Percentiles rank a stretch among this genome's conserved stretches.
Evolutionary conservation across 2,888 invertebrate species (phyloP).

Genomic region (Notocelia uddmanniana): DNA sequence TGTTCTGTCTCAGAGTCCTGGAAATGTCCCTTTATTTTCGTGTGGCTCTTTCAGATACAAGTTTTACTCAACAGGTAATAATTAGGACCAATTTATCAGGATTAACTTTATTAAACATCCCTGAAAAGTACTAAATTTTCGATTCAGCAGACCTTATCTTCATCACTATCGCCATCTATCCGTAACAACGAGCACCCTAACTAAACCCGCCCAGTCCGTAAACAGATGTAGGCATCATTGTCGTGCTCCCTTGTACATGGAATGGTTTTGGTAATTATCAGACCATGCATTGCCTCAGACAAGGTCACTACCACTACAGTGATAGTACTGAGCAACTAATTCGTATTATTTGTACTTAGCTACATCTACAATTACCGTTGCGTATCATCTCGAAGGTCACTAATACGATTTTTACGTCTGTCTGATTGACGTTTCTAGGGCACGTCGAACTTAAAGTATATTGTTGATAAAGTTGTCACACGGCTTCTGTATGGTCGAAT

Average conservation of each 20-base stretch:
- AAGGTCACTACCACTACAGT: slow-evolving; percentile 23
- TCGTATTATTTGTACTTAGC: slow-evolving; percentile 49
- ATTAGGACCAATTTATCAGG: no score
- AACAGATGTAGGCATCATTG: background rate
- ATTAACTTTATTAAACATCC: no score
- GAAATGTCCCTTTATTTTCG: background rate
- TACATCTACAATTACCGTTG: slow-evolving; percentile 56
- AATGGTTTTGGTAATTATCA: slow-evolving; percentile 10
- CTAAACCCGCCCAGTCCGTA: background rate
- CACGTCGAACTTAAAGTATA: slow-evolving; percentile 56
- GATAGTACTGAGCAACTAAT: slow-evolving; percentile 42
- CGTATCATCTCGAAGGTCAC: slow-evolving; percentile 67
- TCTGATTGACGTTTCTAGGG: slow-evolving; percentile 68
- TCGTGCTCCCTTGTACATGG: background rate
- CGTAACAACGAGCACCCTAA: background rate
- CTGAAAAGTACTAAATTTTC: background rate
- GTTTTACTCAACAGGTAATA: background rate
- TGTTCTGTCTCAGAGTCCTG: background rate
- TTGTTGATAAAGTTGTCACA: slow-evolving; percentile 62
- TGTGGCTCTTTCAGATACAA: background rate
- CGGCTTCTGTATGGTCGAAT: slow-evolving; percentile 53
- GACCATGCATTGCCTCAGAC: slow-evolving; percentile 20
- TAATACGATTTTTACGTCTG: slow-evolving; percentile 55
- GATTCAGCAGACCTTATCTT: background rate
- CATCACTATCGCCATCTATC: background rate